Evolutionary conservation across 2,888 invertebrate species (phyloP), one percentile per base, ranked within the genome.

Genomic region (Andrena chrysosceles): DNA sequence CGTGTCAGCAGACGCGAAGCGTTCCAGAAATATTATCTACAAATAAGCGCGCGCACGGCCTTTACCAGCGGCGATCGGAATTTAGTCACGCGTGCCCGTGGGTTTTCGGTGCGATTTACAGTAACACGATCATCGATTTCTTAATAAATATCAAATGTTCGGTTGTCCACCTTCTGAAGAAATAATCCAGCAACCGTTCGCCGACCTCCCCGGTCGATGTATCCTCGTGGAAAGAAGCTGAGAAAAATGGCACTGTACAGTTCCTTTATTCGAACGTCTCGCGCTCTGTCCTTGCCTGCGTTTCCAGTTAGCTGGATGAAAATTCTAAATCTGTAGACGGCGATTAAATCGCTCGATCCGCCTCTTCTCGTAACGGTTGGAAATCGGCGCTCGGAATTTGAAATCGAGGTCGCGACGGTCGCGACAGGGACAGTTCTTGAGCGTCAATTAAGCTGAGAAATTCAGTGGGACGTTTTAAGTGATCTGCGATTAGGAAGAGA

Each of bases 1-100:
- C 33, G 66, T 74, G 84, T 89, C 85, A 85, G 84, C 87, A 77
- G 31, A 64, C 67, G 35, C 54, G 13, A 60, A 75, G 52, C 74
- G 83, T 77, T 69, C 49, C 52, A 71, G 76, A 76, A 83, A 83
- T 64, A 60, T 70, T 64, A 77, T 64, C 74, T 73, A 13, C 26
- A 23, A 33, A 59, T 48, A 35, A 56, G 23, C 56, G 26, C 56
- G 48, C 52, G 52, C 74, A 52, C 29, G 10, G 62, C 66, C 77
- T 66, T 26, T 62, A 72, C 23, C 64, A 68, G 48, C 70, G 49
- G n/a, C 20, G 23, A 79, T 74, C 71, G 70, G 63, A 72, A 77
- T 72, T 60, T 59, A 54, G 62, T 63, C 59, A 66, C 74, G 80
- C 67, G 49, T 71, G 49, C 59, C 13, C 20, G 29, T 7, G 4